Evolutionary conservation across 1,140 invertebrate species (phyloP).

Genomic region (Oedothorax gibbosus): DNA sequence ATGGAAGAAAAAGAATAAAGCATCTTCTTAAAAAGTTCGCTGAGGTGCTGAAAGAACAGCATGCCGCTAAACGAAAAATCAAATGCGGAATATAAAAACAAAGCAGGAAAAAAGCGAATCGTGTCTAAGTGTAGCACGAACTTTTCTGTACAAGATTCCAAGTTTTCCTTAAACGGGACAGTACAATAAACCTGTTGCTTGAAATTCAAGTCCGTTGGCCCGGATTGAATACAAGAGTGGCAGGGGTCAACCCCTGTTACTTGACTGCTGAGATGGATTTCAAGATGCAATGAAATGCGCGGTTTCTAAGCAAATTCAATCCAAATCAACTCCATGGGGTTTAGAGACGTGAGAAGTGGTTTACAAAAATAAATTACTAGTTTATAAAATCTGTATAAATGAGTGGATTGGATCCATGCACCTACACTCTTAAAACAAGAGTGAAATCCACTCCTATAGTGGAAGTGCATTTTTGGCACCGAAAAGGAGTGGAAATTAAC

Average conservation of each 20-base stretch:
- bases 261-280: background rate
- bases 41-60: conserved; percentile 20
- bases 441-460: too few relatives aligned
- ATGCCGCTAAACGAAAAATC: conserved; percentile 14
- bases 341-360: too few relatives aligned
- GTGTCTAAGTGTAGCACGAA: conserved; percentile 34
- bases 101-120: background rate
- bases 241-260: conserved; percentile 6
- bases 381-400: too few relatives aligned
- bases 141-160: background rate
- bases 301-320: too few relatives aligned
- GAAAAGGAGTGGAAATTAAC: too few relatives aligned
- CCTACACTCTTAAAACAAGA: too few relatives aligned
- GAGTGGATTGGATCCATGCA: too few relatives aligned
- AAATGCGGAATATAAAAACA: background rate
- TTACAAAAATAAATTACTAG: too few relatives aligned
- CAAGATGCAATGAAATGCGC: background rate
- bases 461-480: too few relatives aligned
- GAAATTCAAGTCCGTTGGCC: conserved; percentile 37
- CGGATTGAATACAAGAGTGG: conserved; percentile 10
- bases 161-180: conserved; percentile 17
- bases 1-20: background rate
- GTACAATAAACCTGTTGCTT: conserved; percentile 25
- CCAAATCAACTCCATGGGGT: too few relatives aligned
- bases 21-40: background rate